A percentile compares a stretch with the other conserved stretches of the same genome.
Evolutionary conservation across 2,113 vertebrate species (phyloP).

Genomic region (Melanerpes aurifrons): DNA sequence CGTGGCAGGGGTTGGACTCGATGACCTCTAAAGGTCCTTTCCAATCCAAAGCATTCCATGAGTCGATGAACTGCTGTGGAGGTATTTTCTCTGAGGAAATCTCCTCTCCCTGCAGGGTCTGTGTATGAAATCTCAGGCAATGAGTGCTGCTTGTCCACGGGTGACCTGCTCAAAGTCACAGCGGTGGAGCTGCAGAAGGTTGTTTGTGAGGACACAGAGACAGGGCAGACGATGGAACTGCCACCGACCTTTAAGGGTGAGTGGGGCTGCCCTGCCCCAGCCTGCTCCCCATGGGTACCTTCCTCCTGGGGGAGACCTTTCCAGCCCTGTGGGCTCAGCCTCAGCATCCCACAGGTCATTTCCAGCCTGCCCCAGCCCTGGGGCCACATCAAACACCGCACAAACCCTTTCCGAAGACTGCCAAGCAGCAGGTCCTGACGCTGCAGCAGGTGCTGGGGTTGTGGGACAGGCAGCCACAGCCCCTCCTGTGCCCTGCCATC

Average conservation of each 20-base stretch:
- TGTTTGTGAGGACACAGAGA: slow-evolving; percentile 73
- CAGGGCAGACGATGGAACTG: slow-evolving; percentile 76
- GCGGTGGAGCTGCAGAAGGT: slow-evolving; percentile 75
- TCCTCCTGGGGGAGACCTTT: not conserved
- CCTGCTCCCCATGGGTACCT: not conserved
- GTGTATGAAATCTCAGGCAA: slow-evolving; percentile 88
- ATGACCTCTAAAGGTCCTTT: not conserved
- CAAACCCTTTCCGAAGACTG: slow-evolving; percentile 71
- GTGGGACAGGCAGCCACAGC: not conserved
- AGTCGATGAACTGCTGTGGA: not conserved
- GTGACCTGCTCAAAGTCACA: slow-evolving; percentile 87
- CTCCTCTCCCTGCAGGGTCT: slow-evolving; percentile 75
- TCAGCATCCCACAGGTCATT: slow-evolving; percentile 74
- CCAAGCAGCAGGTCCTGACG: slow-evolving; percentile 54
- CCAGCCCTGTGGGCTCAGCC: not conserved
- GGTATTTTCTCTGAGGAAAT: not conserved
- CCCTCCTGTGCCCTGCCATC: slow-evolving; percentile 62
- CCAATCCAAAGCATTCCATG: not conserved
- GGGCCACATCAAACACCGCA: slow-evolving; percentile 10
- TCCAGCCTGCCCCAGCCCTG: slow-evolving; percentile 71
- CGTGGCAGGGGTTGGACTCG: not conserved
- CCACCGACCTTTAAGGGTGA: slow-evolving; percentile 79
- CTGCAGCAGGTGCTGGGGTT: slow-evolving; percentile 76
- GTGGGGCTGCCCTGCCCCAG: not conserved
- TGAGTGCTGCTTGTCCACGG: slow-evolving; percentile 90